Conservation (phyloP, 2,113 vertebrate species). For the Festucalex cinctus region DNA sequence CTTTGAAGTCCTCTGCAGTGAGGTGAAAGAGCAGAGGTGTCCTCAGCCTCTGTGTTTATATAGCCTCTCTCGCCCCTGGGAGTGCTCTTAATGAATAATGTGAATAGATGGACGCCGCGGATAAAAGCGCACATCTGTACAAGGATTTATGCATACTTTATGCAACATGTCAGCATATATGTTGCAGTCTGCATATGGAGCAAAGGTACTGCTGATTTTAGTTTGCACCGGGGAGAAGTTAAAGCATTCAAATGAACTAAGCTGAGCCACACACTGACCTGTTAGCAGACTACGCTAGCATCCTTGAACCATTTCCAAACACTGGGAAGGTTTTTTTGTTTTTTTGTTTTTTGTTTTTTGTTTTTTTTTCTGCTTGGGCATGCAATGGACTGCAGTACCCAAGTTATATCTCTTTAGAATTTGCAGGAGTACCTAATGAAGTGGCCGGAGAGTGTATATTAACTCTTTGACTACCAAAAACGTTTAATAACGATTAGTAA, state of each 20-base stretch:
- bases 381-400: no score
- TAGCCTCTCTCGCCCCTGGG: constrained; percentile 61
- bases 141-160: constrained; percentile 33
- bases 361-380: not conserved
- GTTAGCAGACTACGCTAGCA: constrained; percentile 49
- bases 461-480: no score
- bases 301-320: constrained; percentile 35
- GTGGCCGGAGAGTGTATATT: not conserved
- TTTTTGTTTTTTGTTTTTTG: constrained; percentile 2
- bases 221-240: not conserved
- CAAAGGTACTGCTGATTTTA: not conserved
- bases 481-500: no score
- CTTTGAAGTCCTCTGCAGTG: constrained; percentile 70
- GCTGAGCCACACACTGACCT: constrained; percentile 30
- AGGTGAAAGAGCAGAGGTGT: constrained; percentile 71
- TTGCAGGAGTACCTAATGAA: constrained; percentile 1
- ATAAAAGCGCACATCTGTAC: constrained; percentile 53
- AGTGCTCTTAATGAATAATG: constrained; percentile 71
- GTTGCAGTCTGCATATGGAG: constrained; percentile 16
- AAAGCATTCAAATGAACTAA: not conserved
- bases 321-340: constrained; percentile 39
- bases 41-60: constrained; percentile 72
- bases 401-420: not conserved
- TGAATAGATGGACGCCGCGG: constrained; percentile 55
- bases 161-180: constrained; percentile 21